Evolutionary conservation across 64 coral and sea anemone genomes (phyloP), one percentile per base, ranked within the genome.

Genomic region (Actinia equina): DNA sequence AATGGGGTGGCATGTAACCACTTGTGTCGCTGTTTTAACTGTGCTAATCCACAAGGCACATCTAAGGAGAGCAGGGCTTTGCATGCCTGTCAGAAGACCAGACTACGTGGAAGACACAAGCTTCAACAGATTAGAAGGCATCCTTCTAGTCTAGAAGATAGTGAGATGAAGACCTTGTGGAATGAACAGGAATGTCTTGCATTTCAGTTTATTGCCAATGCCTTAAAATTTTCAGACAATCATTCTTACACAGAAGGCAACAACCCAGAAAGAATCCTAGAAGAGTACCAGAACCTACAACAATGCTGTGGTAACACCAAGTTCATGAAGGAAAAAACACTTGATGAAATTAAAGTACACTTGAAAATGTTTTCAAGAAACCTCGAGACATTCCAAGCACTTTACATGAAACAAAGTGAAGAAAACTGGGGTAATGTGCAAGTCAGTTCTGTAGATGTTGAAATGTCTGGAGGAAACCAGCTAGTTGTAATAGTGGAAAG

Each of bases 1-100:
- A 87, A 87, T 87, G 85, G 84, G 20, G 79, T 62, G 51, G 85
- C 81, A 43, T 92, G 90, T 60, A 83, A 79, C 27, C 86, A 92
- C 76, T 44, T 86, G 19, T 92, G 90, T 49, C 90, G 90, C 30
- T 92, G 90, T 56, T 86, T 71, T 71, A 86, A 87, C 49, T 92
- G 90, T 43, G 79, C 81, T 26, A 92, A 92, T 83, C 90, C 90
- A 20, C 79, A 92, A 79, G 90, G 90, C n/a, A 92, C 90, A 12
- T 86, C 90, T 71, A 51, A 81, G 18, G 90, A 86, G 55, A 86
- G 84, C 77, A 87, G 41, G 22, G 90, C 85, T 23, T 77, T 30
- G 15, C 78, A 92, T 44, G 60, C 78, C 54, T 63, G 70, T 43
- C 90, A 86, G 6, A 86, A 92, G 60, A 80, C 80, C 11, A 82